Base-by-base conservation (phyloP, 2,797 vertebrate genomes). In the Catostomus latipinnis region DNA sequence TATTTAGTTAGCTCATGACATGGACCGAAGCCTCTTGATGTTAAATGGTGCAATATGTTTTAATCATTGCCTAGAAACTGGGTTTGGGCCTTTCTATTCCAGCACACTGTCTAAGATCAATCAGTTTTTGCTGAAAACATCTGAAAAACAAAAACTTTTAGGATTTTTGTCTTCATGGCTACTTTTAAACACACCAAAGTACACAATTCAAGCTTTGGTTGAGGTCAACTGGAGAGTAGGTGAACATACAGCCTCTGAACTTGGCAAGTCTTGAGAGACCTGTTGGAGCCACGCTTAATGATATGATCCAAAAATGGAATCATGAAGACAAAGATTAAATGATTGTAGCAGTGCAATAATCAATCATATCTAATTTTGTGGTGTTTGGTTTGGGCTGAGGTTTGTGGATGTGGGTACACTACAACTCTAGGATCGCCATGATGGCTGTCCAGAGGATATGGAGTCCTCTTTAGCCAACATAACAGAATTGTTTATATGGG, bases 1-100 rank as follows among this genome's bases (percentile, higher is more conserved):
- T 88, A 88, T 88, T 87, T 83, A 54, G 73, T 63, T 80, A 61
- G 86, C 85, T 81, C 82, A 84, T 81, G 78, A 81, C 74, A 82
- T 72, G 69, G 78, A 73, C 74, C 78, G 45, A 77, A 82, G 62
- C 16, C 57, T 45, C 71, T 77, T 81, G 82, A 88, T 83, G 75
- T 71, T 69, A 83, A 84, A 73, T 34, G 57, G 18, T 83, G 68
- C 70, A 83, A 84, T 80, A 78, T 81, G 76, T 78, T 84, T 81
- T 50, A 71, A 80, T 78, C 13, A 70, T 54, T 69, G 43, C 77
- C 81, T 83, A 85, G 66, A 81, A 58, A 52, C 57, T 8, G 10
- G 67, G 56, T 69, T 86, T 74, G 70, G 46, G 50, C 84, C 61
- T 73, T 71, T 22, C 65, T 58, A 69, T 66, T n/a, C 73, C 57